phyloP scores from a whole-genome alignment of 2,888 invertebrate genomes.

The Charanyca ferruginea region DNA sequence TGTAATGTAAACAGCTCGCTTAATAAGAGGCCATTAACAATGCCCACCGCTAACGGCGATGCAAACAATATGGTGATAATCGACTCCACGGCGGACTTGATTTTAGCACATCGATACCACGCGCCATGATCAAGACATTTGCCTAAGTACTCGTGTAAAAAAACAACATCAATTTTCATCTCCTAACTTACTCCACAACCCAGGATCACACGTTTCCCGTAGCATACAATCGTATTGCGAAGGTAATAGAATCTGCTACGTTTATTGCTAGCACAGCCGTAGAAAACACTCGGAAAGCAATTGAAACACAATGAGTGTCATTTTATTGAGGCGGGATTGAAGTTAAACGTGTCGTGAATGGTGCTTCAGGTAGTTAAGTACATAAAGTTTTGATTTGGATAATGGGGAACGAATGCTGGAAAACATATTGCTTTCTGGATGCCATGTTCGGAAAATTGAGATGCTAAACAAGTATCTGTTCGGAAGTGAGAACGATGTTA shows the following conservation, averaged over 20 bases:
- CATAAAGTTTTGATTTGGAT: constrained; percentile 20
- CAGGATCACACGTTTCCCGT: constrained; percentile 36
- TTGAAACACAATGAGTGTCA: constrained; percentile 65
- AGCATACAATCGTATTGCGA: constrained; percentile 57
- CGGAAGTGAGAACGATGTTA: neutral
- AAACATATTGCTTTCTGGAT: constrained; percentile 5
- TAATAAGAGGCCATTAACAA: too few species aligned
- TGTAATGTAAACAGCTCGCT: too few species aligned
- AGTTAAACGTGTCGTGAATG: constrained; percentile 31
- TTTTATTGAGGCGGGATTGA: constrained; percentile 66
- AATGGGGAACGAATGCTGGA: neutral
- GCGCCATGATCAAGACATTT: too few species aligned
- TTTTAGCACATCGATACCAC: too few species aligned
- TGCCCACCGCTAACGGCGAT: too few species aligned
- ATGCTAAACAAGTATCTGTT: neutral
- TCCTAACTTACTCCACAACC: constrained; percentile 36
- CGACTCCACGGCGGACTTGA: too few species aligned
- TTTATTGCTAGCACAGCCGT: constrained; percentile 63
- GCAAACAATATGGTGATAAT: too few species aligned
- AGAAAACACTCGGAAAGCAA: constrained; percentile 69
- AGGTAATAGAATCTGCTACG: constrained; percentile 73
- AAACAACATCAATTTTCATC: neutral
- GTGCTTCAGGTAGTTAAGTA: constrained; percentile 14
- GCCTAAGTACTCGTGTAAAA: too few species aligned
- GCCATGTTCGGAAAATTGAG: neutral